Base-by-base conservation (phyloP, 2,113 vertebrate genomes). In the Coryphaenoides rupestris region DNA sequence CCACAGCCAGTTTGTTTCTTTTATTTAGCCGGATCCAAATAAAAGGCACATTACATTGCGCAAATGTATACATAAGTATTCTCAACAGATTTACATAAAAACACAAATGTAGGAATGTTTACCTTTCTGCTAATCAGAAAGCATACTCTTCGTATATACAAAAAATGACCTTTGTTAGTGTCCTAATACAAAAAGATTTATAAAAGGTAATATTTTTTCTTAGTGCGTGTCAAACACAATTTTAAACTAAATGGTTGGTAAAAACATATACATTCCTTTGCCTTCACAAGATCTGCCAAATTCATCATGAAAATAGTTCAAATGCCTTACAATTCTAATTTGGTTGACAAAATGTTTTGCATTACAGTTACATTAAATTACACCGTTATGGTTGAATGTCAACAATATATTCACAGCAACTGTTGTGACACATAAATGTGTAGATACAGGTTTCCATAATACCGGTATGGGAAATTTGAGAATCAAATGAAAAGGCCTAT, bases 161-260 rank as follows among this genome's bases (percentile, higher is more conserved):
- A 94, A 98, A 98, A 86, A 98, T 95, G 95, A 95, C 93, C 94
- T 92, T 94, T 94, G 94, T 96, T 98, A 95, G 96, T 96, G 93
- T 95, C 95, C 95, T 97, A 96, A 96, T 97, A 98, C 93, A 98
- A 98, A 90, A 98, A 92, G 92, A 93, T 95, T 95, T 96, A 97
- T 95, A 98, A 96, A 98, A 96, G 77, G 77, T 95, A 93, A 94
- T 93, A 93, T 94, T 91, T 89, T 93, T 89, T 88, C 91, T 84
- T 78, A 84, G 91, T 93, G 78, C 79, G 66, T 82, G 74, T 87
- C 83, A 87, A 94, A 92, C 87, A 93, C 90, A 89, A 94, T 92
- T 92, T 94, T 93, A 92, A 88, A 93, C 91, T 89, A 89, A 89
- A 88, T 82, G 76, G 84, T 93, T 89, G 95, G 91, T 92, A 90